Evolutionary conservation across 23 tunicate species (phyloP).

Genomic region (Trididemnum clinides): DNA sequence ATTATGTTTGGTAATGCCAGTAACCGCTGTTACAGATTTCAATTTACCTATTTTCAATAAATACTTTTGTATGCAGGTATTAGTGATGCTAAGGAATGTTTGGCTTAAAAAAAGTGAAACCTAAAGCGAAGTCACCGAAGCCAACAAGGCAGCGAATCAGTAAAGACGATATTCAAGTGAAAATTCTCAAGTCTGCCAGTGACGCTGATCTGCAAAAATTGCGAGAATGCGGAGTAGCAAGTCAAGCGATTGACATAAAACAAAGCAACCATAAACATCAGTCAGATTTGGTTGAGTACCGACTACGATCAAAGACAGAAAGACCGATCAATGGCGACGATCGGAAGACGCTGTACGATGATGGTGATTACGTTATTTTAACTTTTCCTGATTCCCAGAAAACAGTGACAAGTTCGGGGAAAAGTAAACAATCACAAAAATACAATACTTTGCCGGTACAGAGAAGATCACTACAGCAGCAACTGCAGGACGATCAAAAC

Average conservation of each 20-base stretch:
- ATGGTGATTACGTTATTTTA: conserved; percentile 8
- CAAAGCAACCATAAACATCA: not conserved
- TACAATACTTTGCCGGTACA: not conserved
- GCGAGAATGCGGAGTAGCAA: not conserved
- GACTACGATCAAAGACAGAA: not conserved
- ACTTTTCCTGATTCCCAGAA: not conserved
- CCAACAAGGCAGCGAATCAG: too few species aligned
- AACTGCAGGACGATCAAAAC: not conserved
- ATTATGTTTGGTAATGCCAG: too few species aligned
- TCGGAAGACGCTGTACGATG: conserved; percentile 9
- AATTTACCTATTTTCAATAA: too few species aligned
- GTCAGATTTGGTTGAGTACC: too few species aligned
- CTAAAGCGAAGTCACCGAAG: too few species aligned
- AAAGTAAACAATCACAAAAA: not conserved
- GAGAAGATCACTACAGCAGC: not conserved
- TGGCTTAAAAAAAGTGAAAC: too few species aligned
- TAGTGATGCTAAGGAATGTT: too few species aligned
- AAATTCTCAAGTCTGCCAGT: not conserved
- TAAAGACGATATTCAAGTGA: too few species aligned
- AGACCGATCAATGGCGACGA: not conserved
- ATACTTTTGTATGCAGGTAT: too few species aligned
- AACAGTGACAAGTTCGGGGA: not conserved
- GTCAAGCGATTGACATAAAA: not conserved
- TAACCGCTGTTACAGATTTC: too few species aligned
- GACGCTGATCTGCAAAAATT: not conserved